phyloP scores from a whole-genome alignment of 2,113 vertebrate genomes.

The Pterocles orientalis region DNA sequence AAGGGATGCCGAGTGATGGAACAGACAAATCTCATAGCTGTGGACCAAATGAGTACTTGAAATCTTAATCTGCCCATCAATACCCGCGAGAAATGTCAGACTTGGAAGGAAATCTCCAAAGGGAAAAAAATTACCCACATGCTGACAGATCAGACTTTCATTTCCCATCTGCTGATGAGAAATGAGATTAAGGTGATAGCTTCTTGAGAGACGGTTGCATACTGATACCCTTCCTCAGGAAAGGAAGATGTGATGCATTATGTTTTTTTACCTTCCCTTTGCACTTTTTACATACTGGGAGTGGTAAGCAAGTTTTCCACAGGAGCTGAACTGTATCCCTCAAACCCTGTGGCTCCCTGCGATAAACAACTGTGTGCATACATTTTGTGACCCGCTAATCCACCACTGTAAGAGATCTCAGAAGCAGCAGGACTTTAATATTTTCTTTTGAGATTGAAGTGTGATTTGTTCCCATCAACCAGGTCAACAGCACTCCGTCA shows the following conservation, averaged over 20 bases:
- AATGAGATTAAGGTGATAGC: constrained; percentile 6
- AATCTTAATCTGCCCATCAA: constrained; percentile 13
- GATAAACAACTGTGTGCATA: neutral
- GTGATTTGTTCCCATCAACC: neutral
- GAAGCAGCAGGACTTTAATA: neutral
- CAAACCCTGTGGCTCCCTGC: neutral
- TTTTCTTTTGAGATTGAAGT: neutral
- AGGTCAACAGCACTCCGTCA: neutral
- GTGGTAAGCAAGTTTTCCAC: neutral
- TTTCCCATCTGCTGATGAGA: constrained; percentile 4
- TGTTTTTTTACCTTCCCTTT: neutral
- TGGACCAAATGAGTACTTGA: neutral
- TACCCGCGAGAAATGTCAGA: neutral
- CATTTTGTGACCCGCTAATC: neutral
- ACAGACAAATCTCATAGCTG: neutral
- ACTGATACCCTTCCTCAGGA: neutral
- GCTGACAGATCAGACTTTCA: constrained; percentile 26
- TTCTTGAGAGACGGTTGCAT: neutral
- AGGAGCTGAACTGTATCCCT: neutral
- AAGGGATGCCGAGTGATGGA: constrained; percentile 17
- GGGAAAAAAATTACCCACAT: neutral
- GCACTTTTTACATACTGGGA: neutral
- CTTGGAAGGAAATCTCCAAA: constrained; percentile 4
- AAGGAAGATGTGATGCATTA: neutral
- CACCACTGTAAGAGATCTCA: neutral